A percentile compares a stretch with the other conserved stretches of the same genome.
phyloP scores from a whole-genome alignment of 2,888 invertebrate species.

The Peribatodes rhomboidaria region DNA sequence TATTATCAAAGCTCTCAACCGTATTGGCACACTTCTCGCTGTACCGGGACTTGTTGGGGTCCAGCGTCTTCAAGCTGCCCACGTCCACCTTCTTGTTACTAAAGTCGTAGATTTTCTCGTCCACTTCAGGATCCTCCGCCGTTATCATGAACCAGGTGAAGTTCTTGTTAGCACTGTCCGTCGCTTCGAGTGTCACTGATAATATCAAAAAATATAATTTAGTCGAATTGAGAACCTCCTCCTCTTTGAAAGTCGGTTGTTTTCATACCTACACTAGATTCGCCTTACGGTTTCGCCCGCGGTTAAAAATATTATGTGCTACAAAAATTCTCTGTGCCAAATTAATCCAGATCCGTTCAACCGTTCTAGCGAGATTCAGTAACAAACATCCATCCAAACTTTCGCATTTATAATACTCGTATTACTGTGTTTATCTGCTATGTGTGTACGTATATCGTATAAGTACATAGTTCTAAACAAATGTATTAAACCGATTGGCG shows the following conservation, averaged over 20 bases:
- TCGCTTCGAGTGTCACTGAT: constrained; percentile 66
- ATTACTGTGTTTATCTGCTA: no score
- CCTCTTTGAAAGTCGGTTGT: neutral
- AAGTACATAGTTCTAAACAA: no score
- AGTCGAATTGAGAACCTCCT: neutral
- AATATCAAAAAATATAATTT: constrained; percentile 12
- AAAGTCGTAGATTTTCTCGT: constrained; percentile 60
- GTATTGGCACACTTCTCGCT: constrained; percentile 75
- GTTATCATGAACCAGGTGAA: constrained; percentile 82
- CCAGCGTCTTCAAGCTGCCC: constrained; percentile 73
- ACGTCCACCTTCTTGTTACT: constrained; percentile 61
- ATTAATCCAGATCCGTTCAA: no score
- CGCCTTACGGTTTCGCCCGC: no score
- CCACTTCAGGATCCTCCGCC: constrained; percentile 74
- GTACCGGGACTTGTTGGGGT: constrained; percentile 66
- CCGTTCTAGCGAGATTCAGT: no score
- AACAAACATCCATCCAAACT: no score
- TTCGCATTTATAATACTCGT: no score
- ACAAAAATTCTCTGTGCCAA: no score
- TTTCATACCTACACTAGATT: no score
- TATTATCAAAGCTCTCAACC: constrained; percentile 75
- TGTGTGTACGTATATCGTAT: no score
- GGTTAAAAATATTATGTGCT: no score
- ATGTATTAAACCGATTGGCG: no score
- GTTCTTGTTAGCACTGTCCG: constrained; percentile 58